phyloP scores from a whole-genome alignment of 1,140 invertebrate species.

The Drosophila repleta region DNA sequence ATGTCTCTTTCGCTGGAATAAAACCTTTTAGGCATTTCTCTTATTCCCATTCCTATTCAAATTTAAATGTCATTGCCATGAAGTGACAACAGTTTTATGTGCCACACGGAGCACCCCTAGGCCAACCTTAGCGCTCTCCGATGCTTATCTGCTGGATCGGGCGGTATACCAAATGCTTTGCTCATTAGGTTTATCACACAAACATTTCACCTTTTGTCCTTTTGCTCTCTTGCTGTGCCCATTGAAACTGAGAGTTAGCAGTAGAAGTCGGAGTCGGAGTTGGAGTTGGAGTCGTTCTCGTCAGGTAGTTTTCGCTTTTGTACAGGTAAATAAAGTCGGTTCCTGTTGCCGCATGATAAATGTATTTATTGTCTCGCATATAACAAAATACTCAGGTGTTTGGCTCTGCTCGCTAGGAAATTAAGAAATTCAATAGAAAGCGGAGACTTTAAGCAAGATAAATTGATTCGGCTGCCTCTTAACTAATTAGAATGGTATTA shows the following conservation, averaged over 20 bases:
- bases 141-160: conserved; percentile 23
- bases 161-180: conserved; percentile 39
- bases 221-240: conserved; percentile 21
- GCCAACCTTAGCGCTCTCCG: conserved; percentile 8
- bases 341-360: conserved; percentile 72
- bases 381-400: conserved; percentile 58
- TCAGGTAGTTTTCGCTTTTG: conserved; percentile 43
- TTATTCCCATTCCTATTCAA: conserved; percentile 11
- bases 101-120: conserved; percentile 52
- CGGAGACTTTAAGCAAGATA: conserved; percentile 32
- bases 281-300: not conserved
- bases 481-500: conserved; percentile 36
- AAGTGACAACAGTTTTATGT: conserved; percentile 79
- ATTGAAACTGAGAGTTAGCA: conserved; percentile 14
- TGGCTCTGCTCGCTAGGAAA: conserved; percentile 30
- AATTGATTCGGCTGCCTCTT: conserved; percentile 22
- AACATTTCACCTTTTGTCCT: conserved; percentile 72
- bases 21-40: conserved; percentile 65
- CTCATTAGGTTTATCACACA: conserved; percentile 80
- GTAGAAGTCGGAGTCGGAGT: not conserved
- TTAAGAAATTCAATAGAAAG: conserved; percentile 11
- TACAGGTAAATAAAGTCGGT: conserved; percentile 63
- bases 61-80: conserved; percentile 61
- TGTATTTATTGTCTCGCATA: conserved; percentile 29
- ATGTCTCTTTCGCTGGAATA: conserved; percentile 62